A percentile compares a stretch with the other conserved stretches of the same genome.
Conservation (phyloP, 2,797 vertebrate genomes). For the Malurus splendens region DNA sequence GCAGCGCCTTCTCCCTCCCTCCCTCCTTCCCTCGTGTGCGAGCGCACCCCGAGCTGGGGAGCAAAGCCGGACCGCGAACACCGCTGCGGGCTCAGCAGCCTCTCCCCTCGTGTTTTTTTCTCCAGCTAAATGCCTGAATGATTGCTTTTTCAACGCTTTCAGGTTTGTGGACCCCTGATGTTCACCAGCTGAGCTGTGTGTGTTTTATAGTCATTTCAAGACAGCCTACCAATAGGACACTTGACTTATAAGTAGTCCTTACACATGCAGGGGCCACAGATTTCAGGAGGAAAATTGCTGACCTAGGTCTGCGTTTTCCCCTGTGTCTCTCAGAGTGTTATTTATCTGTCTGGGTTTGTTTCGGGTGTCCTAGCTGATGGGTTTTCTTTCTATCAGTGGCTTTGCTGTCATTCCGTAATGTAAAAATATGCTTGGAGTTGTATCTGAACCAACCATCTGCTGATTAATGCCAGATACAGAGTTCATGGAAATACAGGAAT, state of each 20-base stretch:
- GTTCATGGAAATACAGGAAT: neutral
- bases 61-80: accelerated
- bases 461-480: neutral
- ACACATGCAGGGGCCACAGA: accelerated
- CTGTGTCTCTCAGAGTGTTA: neutral
- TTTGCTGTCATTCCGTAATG: neutral
- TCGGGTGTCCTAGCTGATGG: neutral
- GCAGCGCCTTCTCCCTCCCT: neutral
- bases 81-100: neutral
- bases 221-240: neutral
- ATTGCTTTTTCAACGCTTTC: neutral
- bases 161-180: conserved; percentile 1
- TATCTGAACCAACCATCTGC: neutral
- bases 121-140: neutral
- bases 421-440: neutral
- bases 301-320: neutral
- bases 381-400: neutral
- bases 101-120: neutral
- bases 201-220: neutral
- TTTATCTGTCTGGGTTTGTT: neutral
- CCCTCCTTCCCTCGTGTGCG: neutral
- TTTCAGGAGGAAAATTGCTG: neutral
- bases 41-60: neutral
- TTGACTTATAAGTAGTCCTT: neutral
- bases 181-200: neutral